phyloP scores from a whole-genome alignment of 2,797 vertebrate species.

The Enteromius thamalakanensis region DNA sequence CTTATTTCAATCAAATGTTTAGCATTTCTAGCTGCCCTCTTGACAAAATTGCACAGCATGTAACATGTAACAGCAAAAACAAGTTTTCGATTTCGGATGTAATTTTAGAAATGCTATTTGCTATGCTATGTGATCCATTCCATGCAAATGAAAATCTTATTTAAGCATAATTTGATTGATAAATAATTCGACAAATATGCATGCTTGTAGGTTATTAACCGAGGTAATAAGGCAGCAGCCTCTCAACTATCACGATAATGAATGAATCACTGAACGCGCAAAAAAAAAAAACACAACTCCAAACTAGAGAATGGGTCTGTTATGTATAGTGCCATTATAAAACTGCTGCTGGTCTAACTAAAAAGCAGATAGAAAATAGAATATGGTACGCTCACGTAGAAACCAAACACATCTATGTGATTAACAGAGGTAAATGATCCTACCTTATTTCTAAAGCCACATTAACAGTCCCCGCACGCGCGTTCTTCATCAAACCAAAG shows the following conservation, averaged over 20 bases:
- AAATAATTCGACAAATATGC: too few species aligned
- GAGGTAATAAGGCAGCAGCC: not conserved
- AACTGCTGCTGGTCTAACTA: not conserved
- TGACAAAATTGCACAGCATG: not conserved
- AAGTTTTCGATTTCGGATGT: not conserved
- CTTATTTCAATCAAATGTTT: not conserved
- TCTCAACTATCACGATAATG: not conserved
- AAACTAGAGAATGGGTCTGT: not conserved
- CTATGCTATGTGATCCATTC: not conserved
- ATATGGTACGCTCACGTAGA: not conserved
- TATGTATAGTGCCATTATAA: not conserved
- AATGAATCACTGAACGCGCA: conserved; percentile 8
- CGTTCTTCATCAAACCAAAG: conserved; percentile 35
- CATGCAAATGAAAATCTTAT: not conserved
- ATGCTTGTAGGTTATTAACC: not conserved
- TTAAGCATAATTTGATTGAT: not conserved
- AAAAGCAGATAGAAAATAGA: not conserved
- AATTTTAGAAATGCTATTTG: not conserved
- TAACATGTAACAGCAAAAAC: not conserved
- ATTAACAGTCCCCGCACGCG: conserved; percentile 49
- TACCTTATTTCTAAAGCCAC: conserved; percentile 27
- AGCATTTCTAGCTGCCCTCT: not conserved
- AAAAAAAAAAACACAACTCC: not conserved
- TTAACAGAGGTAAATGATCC: not conserved
- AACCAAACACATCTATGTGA: not conserved